Conservation (phyloP, 2,888 invertebrate genomes). For the Apamea sordens region DNA sequence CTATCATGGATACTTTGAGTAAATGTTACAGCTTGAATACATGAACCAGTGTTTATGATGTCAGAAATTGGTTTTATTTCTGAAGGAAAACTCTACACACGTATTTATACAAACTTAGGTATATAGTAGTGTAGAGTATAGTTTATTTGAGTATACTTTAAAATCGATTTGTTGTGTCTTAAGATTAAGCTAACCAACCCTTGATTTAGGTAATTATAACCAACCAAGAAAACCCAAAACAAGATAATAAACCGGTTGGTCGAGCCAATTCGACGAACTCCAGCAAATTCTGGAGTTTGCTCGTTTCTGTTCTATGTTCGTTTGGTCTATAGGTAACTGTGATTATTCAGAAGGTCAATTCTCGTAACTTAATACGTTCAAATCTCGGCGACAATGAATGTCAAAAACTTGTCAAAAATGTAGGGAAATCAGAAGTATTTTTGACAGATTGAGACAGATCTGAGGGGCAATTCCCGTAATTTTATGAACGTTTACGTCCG, state of each 20-base stretch:
- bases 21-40: conserved; percentile 72
- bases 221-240: too few species aligned
- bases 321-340: too few species aligned
- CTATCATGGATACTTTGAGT: conserved; percentile 69
- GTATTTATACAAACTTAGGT: too few species aligned
- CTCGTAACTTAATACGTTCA: too few species aligned
- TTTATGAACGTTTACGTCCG: not conserved
- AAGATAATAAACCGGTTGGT: not conserved
- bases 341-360: too few species aligned
- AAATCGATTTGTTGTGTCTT: not conserved
- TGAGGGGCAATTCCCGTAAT: not conserved
- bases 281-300: not conserved
- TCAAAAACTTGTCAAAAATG: not conserved
- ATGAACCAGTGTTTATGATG: not conserved
- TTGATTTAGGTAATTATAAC: not conserved
- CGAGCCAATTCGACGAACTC: not conserved
- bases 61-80: conserved; percentile 2
- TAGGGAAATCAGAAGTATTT: not conserved
- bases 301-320: not conserved
- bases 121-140: too few species aligned
- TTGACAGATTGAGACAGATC: not conserved
- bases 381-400: too few species aligned
- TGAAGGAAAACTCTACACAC: not conserved
- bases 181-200: not conserved
- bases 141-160: too few species aligned